Percentiles rank a stretch among this genome's conserved stretches.
Evolutionary conservation across 1,140 invertebrate genomes (phyloP).

Genomic region (Bathynomus jamesi): DNA sequence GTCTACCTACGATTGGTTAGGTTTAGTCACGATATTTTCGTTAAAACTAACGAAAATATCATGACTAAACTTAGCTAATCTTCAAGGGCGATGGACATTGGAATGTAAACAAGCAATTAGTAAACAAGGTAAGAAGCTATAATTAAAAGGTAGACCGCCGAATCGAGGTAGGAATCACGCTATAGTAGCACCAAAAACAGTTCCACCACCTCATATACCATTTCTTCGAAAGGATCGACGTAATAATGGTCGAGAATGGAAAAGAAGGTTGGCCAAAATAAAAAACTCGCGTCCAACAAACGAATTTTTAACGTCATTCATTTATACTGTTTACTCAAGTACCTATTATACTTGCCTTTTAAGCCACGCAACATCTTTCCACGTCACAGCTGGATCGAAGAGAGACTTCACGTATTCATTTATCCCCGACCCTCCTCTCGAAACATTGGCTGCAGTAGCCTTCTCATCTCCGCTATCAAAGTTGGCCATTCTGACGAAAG

Average conservation of each 20-base stretch:
- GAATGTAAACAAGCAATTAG: too few relatives aligned
- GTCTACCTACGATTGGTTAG: too few relatives aligned
- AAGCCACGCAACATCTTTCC: conserved; percentile 78
- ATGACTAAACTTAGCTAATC: too few relatives aligned
- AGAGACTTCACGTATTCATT: conserved; percentile 63
- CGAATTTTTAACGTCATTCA: too few relatives aligned
- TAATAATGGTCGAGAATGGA: not conserved
- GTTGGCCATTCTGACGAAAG: conserved; percentile 44
- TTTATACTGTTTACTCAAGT: too few relatives aligned
- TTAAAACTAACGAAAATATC: too few relatives aligned
- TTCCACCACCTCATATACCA: not conserved
- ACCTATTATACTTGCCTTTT: conserved; percentile 51
- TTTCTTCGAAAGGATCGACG: not conserved
- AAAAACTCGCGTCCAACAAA: too few relatives aligned
- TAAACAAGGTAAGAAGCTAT: too few relatives aligned
- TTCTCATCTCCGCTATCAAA: conserved; percentile 39
- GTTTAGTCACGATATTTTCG: too few relatives aligned
- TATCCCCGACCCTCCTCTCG: conserved; percentile 55
- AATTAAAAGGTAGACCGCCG: too few relatives aligned
- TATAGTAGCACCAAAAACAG: not conserved
- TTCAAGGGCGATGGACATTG: too few relatives aligned
- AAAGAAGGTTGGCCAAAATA: not conserved
- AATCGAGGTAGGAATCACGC: not conserved
- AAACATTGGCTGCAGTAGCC: conserved; percentile 37
- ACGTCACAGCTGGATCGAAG: conserved; percentile 70